Evolutionary conservation across 2,888 invertebrate genomes (phyloP), one percentile per base, ranked within the genome.

Genomic region (Drosophila paracracens): DNA sequence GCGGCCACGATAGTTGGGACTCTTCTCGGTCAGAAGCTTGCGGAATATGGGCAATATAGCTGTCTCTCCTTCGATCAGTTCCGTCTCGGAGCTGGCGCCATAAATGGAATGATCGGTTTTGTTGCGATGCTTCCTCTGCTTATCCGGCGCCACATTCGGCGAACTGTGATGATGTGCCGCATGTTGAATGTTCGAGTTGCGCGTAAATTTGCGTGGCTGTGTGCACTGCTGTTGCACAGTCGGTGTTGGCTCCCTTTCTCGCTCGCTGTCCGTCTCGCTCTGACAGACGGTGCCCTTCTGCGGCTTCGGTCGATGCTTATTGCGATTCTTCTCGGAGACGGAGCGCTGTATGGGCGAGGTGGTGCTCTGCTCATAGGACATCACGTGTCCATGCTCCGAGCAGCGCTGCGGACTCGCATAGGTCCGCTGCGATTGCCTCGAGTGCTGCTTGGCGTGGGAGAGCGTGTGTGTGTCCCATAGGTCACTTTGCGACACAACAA

Each of bases 41-140:
- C 98, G 97, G 94, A 98, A 98, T 92, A 98, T 98, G 18, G 98
- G 98, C 87, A 98, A 94, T 82, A 98, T 97, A 74, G 97, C 97
- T 59, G 96, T 95, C 74, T 93, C 93, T 4, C 94, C 93, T 92
- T 97, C 97, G 78, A 97, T 95, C 16, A 97, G 94, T 91, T 97
- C 97, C 0, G 97, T 96, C 91, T 97, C 97, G 0, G 97, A 97
- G 78, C 96, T 96, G 35, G 97, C 97, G 57, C 96, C 96, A 93
- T 95, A 96, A 94, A 96, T 95, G 86, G 92, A 89, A 46, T 91
- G 88, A 18, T 93, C 92, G 29, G 89, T 90, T 71, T 93, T 93
- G 48, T 85, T 91, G 50, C 92, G 91, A 60, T 91, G 91, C 65
- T 91, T 91, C 35, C 91, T 87, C 69, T 93, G 92, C 82, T 93